phyloP scores from a whole-genome alignment of 2,888 invertebrate genomes.

The Patella pellucida region DNA sequence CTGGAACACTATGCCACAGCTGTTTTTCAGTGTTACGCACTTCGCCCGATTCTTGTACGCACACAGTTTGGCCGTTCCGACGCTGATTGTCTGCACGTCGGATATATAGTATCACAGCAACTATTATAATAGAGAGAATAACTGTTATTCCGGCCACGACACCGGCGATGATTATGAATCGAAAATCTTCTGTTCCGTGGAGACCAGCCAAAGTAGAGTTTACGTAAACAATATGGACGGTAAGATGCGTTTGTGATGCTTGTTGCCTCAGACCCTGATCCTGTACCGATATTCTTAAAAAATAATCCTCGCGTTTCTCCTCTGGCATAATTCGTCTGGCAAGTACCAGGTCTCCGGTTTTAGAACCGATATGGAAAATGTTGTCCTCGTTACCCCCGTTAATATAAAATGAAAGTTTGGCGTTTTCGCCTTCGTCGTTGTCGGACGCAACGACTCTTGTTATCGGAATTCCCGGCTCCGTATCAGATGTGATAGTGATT shows the following conservation, averaged over 20 bases:
- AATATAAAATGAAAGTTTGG: conserved; percentile 46
- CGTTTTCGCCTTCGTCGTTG: conserved; percentile 52
- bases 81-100: conserved; percentile 28
- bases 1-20: conserved; percentile 42
- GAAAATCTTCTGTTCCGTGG: conserved; percentile 31
- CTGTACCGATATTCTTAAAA: conserved; percentile 46
- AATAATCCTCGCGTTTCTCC: conserved; percentile 40
- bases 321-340: conserved; percentile 34
- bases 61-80: conserved; percentile 27
- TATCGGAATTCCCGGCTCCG: conserved; percentile 35
- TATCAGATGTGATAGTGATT: conserved; percentile 37
- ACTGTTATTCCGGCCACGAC: conserved; percentile 40
- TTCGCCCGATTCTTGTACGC: conserved; percentile 42
- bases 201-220: conserved; percentile 20
- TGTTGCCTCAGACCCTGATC: conserved; percentile 51
- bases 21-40: conserved; percentile 40
- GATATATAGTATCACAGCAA: conserved; percentile 36
- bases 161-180: conserved; percentile 43
- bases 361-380: conserved; percentile 40
- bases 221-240: conserved; percentile 31
- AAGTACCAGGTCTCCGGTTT: conserved; percentile 47
- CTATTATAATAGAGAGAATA: conserved; percentile 39
- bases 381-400: conserved; percentile 42
- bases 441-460: conserved; percentile 46
- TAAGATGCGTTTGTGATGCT: conserved; percentile 40